phyloP scores from a whole-genome alignment of 2,113 vertebrate genomes.

The Calyptomena viridis region DNA sequence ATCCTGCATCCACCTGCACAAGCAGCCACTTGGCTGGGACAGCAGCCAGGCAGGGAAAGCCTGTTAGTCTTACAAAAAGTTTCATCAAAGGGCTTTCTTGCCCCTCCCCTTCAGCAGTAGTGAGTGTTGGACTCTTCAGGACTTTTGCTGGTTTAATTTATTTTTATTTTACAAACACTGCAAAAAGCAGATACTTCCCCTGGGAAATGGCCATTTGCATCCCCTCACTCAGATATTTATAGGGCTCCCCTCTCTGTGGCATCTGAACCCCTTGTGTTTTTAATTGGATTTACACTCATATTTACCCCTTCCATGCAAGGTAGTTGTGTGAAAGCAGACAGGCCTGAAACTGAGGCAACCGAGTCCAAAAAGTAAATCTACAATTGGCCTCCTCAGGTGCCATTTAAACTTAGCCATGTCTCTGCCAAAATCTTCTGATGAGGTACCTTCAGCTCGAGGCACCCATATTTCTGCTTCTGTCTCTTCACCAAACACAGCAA shows the following conservation, averaged over 20 bases:
- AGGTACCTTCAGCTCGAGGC: not conserved
- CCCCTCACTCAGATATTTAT: not conserved
- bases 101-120: not conserved
- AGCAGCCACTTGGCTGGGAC: not conserved
- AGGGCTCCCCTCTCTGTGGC: not conserved
- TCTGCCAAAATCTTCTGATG: not conserved
- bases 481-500: not conserved
- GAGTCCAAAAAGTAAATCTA: not conserved
- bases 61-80: not conserved
- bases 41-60: not conserved
- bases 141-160: not conserved
- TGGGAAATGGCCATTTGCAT: not conserved
- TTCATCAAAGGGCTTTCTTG: constrained; percentile 26
- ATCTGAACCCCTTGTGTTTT: not conserved
- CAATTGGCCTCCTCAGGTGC: not conserved
- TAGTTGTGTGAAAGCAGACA: not conserved
- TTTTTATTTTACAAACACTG: constrained; percentile 17
- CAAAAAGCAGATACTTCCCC: not conserved
- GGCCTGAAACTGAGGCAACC: not conserved
- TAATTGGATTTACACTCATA: not conserved
- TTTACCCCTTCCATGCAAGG: not conserved
- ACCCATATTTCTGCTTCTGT: not conserved
- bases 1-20: not conserved
- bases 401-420: not conserved
- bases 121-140: not conserved